Evolutionary conservation across 1,140 invertebrate species (phyloP).

Genomic region (Hycleus phaleratus): DNA sequence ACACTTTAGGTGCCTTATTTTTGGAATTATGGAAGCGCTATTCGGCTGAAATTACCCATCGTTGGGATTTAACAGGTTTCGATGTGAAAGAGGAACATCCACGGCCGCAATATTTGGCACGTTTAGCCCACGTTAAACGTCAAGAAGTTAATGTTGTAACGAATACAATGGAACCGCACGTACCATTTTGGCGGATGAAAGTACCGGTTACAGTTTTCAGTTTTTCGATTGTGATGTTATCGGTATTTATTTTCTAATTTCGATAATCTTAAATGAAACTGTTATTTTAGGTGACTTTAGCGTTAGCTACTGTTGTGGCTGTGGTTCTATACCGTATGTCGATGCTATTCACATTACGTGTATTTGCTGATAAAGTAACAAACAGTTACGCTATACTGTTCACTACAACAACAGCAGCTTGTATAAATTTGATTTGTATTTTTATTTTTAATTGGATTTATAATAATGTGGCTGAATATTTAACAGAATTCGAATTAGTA

Average conservation of each 20-base stretch:
- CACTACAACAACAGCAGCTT: slow-evolving; percentile 75
- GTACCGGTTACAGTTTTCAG: slow-evolving; percentile 76
- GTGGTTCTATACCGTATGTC: slow-evolving; percentile 91
- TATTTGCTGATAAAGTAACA: slow-evolving; percentile 53
- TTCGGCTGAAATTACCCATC: slow-evolving; percentile 81
- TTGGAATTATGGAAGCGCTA: slow-evolving; percentile 94
- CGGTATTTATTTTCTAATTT: slow-evolving; percentile 46
- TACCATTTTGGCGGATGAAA: slow-evolving; percentile 82
- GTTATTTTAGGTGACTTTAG: slow-evolving; percentile 57
- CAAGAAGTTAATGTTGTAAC: slow-evolving; percentile 65
- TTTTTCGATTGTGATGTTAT: slow-evolving; percentile 71
- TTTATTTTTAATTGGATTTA: slow-evolving; percentile 86
- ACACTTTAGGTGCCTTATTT: slow-evolving; percentile 44
- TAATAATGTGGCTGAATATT: slow-evolving; percentile 77
- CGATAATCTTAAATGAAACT: background rate
- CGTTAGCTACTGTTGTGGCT: slow-evolving; percentile 78
- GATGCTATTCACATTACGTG: slow-evolving; percentile 61
- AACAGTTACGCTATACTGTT: slow-evolving; percentile 70
- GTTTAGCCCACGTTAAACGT: slow-evolving; percentile 64
- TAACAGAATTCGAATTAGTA: slow-evolving; percentile 90
- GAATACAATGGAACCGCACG: slow-evolving; percentile 69
- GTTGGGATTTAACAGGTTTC: slow-evolving; percentile 84
- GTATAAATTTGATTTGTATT: slow-evolving; percentile 80
- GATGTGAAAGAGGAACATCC: slow-evolving; percentile 83
- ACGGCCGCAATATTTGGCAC: slow-evolving; percentile 66